phyloP scores from a whole-genome alignment of 2,888 invertebrate species.

The Isoperla grammatica region DNA sequence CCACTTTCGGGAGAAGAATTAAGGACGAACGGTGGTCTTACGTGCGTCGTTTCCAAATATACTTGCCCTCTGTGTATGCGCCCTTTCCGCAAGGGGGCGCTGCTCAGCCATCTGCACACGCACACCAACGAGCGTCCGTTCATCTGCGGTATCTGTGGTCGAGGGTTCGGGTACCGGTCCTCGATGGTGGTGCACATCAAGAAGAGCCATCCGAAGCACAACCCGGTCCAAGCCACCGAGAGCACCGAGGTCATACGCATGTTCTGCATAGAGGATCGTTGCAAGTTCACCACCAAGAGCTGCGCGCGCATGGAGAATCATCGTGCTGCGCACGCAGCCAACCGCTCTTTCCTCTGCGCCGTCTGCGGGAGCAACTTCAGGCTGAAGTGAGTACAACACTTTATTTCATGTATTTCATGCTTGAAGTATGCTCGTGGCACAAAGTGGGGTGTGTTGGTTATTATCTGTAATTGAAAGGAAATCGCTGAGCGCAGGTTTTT shows the following conservation, averaged over 20 bases:
- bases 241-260: neutral
- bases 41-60: constrained; percentile 47
- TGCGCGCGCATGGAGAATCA: constrained; percentile 21
- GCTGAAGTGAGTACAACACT: constrained; percentile 42
- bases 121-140: constrained; percentile 72
- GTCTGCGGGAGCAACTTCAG: constrained; percentile 42
- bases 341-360: constrained; percentile 39
- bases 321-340: constrained; percentile 18
- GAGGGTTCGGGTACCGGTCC: constrained; percentile 60
- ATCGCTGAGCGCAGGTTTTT: no score
- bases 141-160: constrained; percentile 55
- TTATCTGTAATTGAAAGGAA: no score
- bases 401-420: neutral
- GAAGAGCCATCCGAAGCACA: constrained; percentile 43
- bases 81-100: constrained; percentile 56
- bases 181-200: constrained; percentile 58
- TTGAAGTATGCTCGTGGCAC: no score
- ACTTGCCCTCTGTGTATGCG: constrained; percentile 64
- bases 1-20: constrained; percentile 34
- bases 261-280: neutral
- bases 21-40: constrained; percentile 35
- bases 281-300: constrained; percentile 14
- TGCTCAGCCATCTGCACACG: constrained; percentile 62
- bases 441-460: no score
- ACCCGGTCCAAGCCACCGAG: neutral